Percentiles rank a stretch among this genome's conserved stretches.
Evolutionary conservation across 2,888 invertebrate genomes (phyloP).

Genomic region (Cheilosia pagana): DNA sequence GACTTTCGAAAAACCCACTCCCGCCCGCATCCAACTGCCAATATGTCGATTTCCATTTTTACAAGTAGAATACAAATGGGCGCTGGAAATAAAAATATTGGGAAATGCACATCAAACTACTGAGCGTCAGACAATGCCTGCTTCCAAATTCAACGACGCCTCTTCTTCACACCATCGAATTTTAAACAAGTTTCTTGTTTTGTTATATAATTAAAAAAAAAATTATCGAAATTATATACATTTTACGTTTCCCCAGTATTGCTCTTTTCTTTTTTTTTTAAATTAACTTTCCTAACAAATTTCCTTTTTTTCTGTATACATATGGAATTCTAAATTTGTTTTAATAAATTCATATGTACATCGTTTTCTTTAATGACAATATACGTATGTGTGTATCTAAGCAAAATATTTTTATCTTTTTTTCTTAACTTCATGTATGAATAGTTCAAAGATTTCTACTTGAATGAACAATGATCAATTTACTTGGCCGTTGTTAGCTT

Average conservation of each 20-base stretch:
- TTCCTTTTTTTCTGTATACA: constrained; percentile 40
- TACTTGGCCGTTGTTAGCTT: constrained; percentile 48
- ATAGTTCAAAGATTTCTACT: constrained; percentile 83
- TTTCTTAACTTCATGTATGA: constrained; percentile 76
- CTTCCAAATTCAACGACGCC: constrained; percentile 26
- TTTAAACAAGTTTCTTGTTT: not conserved
- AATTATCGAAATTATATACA: constrained; percentile 18
- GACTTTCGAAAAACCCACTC: not conserved
- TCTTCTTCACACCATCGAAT: constrained; percentile 36
- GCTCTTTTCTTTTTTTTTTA: constrained; percentile 10
- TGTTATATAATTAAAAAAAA: constrained; percentile 45
- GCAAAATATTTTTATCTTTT: constrained; percentile 43
- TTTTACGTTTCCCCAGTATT: constrained; percentile 35
- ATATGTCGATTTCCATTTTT: not conserved
- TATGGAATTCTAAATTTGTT: constrained; percentile 51
- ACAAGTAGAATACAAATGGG: not conserved
- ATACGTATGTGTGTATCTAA: constrained; percentile 46
- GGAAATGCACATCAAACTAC: constrained; percentile 5
- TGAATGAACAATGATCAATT: constrained; percentile 78
- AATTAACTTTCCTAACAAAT: constrained; percentile 37
- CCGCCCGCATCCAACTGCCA: not conserved
- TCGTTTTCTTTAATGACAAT: constrained; percentile 47
- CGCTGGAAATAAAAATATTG: not conserved
- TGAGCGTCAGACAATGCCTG: not conserved
- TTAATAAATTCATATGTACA: constrained; percentile 67